Percentiles rank a stretch among this genome's conserved stretches.
Conservation (phyloP, 2,888 invertebrate genomes). For the Parnassius orleans region DNA sequence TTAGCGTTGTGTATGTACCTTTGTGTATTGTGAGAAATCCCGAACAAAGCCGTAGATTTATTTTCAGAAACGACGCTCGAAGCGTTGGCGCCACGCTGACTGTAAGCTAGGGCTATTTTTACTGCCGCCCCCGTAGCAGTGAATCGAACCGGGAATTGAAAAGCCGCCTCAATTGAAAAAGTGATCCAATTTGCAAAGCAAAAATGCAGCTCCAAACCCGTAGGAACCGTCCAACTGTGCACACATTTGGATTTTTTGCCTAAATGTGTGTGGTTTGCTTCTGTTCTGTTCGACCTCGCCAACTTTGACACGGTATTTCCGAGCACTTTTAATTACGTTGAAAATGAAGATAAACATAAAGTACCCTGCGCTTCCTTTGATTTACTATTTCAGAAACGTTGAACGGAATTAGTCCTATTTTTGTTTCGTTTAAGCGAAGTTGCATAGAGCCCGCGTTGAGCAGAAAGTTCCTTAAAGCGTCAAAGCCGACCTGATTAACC, state of each 20-base stretch:
- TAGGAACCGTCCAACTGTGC: constrained; percentile 5
- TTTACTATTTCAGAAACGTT: constrained; percentile 15
- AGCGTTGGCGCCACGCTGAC: constrained; percentile 26
- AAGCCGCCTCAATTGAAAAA: constrained; percentile 35
- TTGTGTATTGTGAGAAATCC: too few species aligned
- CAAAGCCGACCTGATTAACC: constrained; percentile 20
- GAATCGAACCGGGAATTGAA: constrained; percentile 35
- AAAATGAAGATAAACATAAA: constrained; percentile 15
- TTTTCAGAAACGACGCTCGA: constrained; percentile 42
- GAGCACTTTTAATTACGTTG: constrained; percentile 3
- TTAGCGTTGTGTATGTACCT: too few species aligned
- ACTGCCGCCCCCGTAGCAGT: constrained; percentile 30
- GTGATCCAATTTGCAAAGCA: constrained; percentile 22
- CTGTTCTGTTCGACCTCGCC: constrained; percentile 4
- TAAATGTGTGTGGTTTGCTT: constrained; percentile 7
- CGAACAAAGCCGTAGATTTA: too few species aligned
- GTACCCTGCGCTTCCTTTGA: constrained; percentile 12
- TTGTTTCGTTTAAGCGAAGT: constrained; percentile 12
- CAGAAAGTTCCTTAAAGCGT: constrained; percentile 13
- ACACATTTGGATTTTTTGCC: constrained; percentile 1
- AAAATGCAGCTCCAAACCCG: constrained; percentile 13
- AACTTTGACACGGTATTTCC: neutral
- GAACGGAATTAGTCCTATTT: constrained; percentile 12
- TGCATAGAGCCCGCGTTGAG: constrained; percentile 3
- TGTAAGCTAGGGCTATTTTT: constrained; percentile 31